Percentiles rank a stretch among this genome's conserved stretches.
phyloP scores from a whole-genome alignment of 2,113 vertebrate genomes.

The Acrocephalus kingi region DNA sequence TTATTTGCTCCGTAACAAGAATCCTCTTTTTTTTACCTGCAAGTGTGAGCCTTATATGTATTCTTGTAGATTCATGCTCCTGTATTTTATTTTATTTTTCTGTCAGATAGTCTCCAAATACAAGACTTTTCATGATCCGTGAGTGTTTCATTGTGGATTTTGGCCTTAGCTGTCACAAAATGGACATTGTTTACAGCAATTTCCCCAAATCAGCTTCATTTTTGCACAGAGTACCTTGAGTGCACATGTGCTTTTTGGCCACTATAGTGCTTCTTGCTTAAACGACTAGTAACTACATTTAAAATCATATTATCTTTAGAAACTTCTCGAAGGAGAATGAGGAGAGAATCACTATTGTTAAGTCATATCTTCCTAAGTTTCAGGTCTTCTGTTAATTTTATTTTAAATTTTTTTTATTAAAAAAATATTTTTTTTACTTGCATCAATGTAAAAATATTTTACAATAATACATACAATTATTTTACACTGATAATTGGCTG shows the following conservation, averaged over 20 bases:
- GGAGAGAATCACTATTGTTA: neutral
- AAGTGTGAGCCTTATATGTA: fast-evolving
- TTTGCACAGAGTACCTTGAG: neutral
- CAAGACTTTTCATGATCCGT: fast-evolving
- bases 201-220: neutral
- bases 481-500: neutral
- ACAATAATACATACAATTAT: neutral
- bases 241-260: too few species aligned
- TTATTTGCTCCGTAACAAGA: neutral
- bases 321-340: neutral
- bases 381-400: neutral
- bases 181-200: neutral
- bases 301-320: neutral
- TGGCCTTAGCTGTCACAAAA: neutral
- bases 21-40: neutral
- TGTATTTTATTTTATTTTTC: neutral
- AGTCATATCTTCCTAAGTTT: neutral
- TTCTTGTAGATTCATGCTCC: neutral
- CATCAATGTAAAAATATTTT: neutral
- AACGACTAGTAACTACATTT: neutral
- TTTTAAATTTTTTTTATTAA: neutral
- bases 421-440: neutral
- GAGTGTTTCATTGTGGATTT: neutral
- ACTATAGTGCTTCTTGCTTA: neutral
- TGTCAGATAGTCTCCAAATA: neutral